phyloP scores from a whole-genome alignment of 1,140 invertebrate species.

The Heliconius hermathena region DNA sequence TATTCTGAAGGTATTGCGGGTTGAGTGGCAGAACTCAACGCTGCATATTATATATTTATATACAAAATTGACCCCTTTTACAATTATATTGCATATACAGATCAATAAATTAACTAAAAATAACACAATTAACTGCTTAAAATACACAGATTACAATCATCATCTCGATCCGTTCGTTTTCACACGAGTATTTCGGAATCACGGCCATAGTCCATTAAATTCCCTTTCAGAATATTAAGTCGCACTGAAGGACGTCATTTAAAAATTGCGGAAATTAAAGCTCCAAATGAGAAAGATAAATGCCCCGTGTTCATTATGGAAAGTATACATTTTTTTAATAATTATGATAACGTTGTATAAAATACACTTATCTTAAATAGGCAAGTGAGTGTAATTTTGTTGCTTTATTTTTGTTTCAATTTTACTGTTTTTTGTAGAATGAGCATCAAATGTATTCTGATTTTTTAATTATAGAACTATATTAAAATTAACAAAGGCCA shows the following conservation, averaged over 20 bases:
- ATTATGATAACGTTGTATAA: background rate
- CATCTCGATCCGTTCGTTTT: background rate
- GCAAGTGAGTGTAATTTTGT: background rate
- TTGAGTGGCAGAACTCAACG: no score
- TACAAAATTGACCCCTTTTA: no score
- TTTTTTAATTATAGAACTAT: no score
- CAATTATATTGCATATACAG: no score
- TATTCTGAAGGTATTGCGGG: no score
- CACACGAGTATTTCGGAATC: background rate
- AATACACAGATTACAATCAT: background rate
- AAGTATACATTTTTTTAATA: slow-evolving; percentile 6
- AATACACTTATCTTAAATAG: background rate
- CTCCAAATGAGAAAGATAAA: slow-evolving; percentile 10
- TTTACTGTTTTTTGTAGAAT: background rate
- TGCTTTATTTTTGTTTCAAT: background rate
- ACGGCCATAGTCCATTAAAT: background rate
- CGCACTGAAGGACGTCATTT: background rate
- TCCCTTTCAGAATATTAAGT: background rate
- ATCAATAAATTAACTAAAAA: no score
- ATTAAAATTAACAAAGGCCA: no score
- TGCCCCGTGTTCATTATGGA: background rate
- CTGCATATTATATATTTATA: no score
- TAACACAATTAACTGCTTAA: no score
- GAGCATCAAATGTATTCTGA: background rate
- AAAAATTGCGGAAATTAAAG: slow-evolving; percentile 11